Base-by-base conservation (phyloP, 2,888 invertebrate species). In the Diarsia rubi region DNA sequence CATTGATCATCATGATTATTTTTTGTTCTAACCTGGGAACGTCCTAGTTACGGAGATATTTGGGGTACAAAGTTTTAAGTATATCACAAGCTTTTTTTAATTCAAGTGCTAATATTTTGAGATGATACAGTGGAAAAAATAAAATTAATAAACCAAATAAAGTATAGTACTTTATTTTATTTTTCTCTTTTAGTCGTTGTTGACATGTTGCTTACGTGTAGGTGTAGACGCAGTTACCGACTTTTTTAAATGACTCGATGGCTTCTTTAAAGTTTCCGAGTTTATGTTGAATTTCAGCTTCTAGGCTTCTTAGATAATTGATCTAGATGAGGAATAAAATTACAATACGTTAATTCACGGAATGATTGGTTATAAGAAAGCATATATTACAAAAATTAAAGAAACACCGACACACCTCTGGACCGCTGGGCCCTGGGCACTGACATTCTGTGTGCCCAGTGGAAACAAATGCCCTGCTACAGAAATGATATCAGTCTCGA, bases 271-370 rank as follows among this genome's bases (percentile, higher is more conserved):
- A 79, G 64, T 95, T 88, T 24, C 88, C 90, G n/a, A 89, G 87
- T 73, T 90, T 91, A 75, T 92, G 92, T 44, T 90, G 88, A 75
- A 95, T 94, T 83, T 96, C 96, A 0, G 93, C 96, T 90, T 95
- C 92, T 31, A 96, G 86, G 57, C 89, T 92, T 75, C 90, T 91
- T 68, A 96, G 84, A 75, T 93, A 96, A 81, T 83, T 89, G 49
- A 94, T 85, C 96, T 96, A 79, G 82, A 24, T n/a, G 14, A 63
- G 21, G 19, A 49, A 57, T 16, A 24, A 63, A 0, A 42, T 27
- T 21, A 14, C 19, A 2, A 49, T 27, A 47, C 27, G n/a, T 42
- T 24, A 9, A 31, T 14, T 37, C 12, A 21, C 49, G 37, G 16
- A 68, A 24, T 31, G 4, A 75, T 42, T 59, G 19, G 27, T 42